A percentile compares a stretch with the other conserved stretches of the same genome.
Conservation (phyloP, 2,797 vertebrate species). For the Cercopithecus neglectus region DNA sequence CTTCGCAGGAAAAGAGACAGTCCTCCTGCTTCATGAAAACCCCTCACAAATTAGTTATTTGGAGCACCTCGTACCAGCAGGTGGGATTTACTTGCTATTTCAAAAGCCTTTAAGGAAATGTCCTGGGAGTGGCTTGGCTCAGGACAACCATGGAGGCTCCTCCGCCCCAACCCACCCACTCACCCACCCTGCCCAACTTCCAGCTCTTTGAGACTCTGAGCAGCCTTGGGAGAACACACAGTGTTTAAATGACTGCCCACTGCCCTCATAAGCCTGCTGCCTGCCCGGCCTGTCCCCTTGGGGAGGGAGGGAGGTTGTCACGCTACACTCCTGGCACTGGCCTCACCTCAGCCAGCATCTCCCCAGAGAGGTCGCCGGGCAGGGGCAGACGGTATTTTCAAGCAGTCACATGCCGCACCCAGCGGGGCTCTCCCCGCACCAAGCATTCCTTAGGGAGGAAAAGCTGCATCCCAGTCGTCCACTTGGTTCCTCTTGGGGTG, state of each 20-base stretch:
- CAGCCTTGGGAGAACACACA: background rate
- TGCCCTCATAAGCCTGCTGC: background rate
- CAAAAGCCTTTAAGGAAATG: background rate
- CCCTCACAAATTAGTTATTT: background rate
- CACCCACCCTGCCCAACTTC: background rate
- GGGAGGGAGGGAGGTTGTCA: background rate
- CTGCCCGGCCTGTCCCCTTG: background rate
- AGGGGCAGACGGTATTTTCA: background rate
- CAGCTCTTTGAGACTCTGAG: background rate
- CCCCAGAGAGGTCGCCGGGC: background rate
- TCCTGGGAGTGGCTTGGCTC: background rate
- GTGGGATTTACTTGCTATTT: background rate
- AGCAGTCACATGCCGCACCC: background rate
- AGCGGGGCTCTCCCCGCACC: background rate
- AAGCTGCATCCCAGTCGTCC: background rate
- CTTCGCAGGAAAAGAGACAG: background rate
- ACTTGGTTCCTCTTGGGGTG: background rate
- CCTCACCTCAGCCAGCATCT: background rate
- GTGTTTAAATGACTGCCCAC: background rate
- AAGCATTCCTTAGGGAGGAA: background rate
- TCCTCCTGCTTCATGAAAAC: background rate
- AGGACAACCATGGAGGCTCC: background rate
- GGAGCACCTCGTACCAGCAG: background rate
- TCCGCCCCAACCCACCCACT: background rate
- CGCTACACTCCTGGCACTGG: background rate